These are phyloP conservation scores for Alca torda DNA, from an alignment of 2,797 vertebrate species.

Conservation along the genomic window DNA sequence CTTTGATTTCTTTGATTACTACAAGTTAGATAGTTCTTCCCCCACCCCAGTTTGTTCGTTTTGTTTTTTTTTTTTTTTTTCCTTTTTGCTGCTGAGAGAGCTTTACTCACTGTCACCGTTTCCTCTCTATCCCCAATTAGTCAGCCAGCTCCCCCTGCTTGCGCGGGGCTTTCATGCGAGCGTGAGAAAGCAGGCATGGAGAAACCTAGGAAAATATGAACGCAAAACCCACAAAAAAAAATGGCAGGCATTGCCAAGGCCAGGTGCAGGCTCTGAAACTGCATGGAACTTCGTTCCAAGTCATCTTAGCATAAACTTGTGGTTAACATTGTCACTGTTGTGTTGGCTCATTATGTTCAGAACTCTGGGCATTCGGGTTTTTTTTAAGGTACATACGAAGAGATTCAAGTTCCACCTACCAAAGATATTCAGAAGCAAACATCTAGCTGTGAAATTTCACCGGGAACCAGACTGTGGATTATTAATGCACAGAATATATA, in stretches of 20 bases:
- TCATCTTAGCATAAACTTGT: background rate
- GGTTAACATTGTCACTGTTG: background rate
- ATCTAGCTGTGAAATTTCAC: background rate
- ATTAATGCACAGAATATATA: background rate
- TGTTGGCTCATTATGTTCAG: background rate
- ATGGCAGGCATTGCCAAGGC: background rate
- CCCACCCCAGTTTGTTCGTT: background rate
- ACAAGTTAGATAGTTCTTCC: background rate
- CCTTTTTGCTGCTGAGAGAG: background rate
- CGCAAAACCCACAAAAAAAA: conserved; percentile 33
- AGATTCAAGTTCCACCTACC: background rate
- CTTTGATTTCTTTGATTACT: background rate
- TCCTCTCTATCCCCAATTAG: background rate
- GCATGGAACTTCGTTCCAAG: background rate
- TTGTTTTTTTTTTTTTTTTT: background rate
- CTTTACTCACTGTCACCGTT: background rate
- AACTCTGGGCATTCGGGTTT: background rate
- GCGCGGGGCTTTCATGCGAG: background rate
- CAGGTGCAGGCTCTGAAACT: conserved; percentile 15
- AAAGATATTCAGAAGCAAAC: background rate
- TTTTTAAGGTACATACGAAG: background rate
- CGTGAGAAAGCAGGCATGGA: background rate
- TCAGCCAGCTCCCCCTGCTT: background rate
- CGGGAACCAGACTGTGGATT: background rate
- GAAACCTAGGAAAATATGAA: conserved; percentile 28